A percentile compares a stretch with the other conserved stretches of the same genome.
These are phyloP conservation scores for Leptarthrus brevirostris DNA, from an alignment of 2,888 invertebrate genomes.

Conservation along the genomic window DNA sequence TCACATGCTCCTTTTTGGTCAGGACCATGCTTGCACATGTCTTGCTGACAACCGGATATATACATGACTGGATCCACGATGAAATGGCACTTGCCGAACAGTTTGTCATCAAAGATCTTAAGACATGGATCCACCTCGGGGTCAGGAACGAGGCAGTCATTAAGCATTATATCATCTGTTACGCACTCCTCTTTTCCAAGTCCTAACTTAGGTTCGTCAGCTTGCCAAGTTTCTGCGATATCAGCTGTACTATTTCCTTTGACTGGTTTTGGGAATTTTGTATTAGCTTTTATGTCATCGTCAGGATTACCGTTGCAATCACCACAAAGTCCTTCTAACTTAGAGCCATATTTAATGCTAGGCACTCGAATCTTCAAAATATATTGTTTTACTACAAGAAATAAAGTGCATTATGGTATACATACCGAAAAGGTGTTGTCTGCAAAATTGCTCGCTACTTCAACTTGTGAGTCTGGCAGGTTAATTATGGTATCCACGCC, in stretches of 20 bases:
- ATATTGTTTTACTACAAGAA: too few species aligned
- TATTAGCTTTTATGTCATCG: conserved; percentile 72
- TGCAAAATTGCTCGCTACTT: conserved; percentile 69
- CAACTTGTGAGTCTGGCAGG: conserved; percentile 78
- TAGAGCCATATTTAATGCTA: conserved; percentile 77
- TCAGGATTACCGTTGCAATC: conserved; percentile 74
- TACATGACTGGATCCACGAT: conserved; percentile 77
- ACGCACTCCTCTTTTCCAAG: conserved; percentile 69
- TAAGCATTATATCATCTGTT: conserved; percentile 67
- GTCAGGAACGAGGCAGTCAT: conserved; percentile 70
- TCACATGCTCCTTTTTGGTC: conserved; percentile 73
- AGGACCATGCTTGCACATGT: conserved; percentile 71
- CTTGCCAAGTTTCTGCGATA: conserved; percentile 72
- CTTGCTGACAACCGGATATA: conserved; percentile 77
- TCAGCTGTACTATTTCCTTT: conserved; percentile 56
- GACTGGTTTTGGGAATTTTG: conserved; percentile 55
- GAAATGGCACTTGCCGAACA: conserved; percentile 78
- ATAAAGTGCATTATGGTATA: too few species aligned
- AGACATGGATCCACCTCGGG: conserved; percentile 76
- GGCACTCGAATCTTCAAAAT: conserved; percentile 73
- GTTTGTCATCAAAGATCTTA: conserved; percentile 70
- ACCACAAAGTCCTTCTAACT: conserved; percentile 85
- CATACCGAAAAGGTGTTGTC: conserved; percentile 69
- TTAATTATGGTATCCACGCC: conserved; percentile 74
- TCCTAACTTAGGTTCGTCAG: conserved; percentile 67